These are phyloP conservation scores for Zeuzera pyrina DNA, from an alignment of 2,888 invertebrate genomes.

Conservation along the genomic window DNA sequence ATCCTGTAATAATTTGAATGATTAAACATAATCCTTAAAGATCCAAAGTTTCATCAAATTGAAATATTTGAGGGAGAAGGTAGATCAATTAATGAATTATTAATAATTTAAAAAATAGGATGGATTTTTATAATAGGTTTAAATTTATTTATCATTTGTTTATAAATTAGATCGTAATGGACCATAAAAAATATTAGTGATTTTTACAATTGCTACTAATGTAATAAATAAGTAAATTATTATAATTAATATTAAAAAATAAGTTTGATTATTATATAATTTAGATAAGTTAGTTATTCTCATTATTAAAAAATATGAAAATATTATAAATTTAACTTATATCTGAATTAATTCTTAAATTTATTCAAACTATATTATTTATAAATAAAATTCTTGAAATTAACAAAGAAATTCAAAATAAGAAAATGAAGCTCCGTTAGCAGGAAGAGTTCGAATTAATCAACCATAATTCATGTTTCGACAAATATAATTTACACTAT, in stretches of 20 bases:
- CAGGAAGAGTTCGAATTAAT: too few species aligned
- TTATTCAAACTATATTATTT: constrained; percentile 39
- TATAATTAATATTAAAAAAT: constrained; percentile 62
- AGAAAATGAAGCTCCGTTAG: too few species aligned
- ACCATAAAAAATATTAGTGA: constrained; percentile 69
- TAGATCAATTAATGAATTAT: constrained; percentile 72
- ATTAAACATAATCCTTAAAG: constrained; percentile 75
- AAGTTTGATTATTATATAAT: constrained; percentile 67
- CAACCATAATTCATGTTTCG: too few species aligned
- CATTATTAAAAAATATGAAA: constrained; percentile 31
- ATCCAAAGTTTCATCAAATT: constrained; percentile 80
- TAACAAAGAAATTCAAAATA: constrained; percentile 22
- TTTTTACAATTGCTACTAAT: constrained; percentile 72
- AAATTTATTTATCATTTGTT: constrained; percentile 40
- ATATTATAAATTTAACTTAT: constrained; percentile 24
- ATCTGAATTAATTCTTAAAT: constrained; percentile 35
- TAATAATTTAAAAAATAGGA: constrained; percentile 71
- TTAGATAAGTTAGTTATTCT: constrained; percentile 64
- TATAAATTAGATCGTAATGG: constrained; percentile 53
- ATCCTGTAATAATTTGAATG: constrained; percentile 78
- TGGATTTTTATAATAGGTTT: constrained; percentile 54
- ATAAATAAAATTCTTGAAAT: constrained; percentile 25
- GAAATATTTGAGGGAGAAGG: constrained; percentile 76
- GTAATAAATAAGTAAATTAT: constrained; percentile 75
- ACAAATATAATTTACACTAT: too few species aligned